Conservation (phyloP, 2,888 invertebrate genomes). For the Micropterix aruncella region DNA sequence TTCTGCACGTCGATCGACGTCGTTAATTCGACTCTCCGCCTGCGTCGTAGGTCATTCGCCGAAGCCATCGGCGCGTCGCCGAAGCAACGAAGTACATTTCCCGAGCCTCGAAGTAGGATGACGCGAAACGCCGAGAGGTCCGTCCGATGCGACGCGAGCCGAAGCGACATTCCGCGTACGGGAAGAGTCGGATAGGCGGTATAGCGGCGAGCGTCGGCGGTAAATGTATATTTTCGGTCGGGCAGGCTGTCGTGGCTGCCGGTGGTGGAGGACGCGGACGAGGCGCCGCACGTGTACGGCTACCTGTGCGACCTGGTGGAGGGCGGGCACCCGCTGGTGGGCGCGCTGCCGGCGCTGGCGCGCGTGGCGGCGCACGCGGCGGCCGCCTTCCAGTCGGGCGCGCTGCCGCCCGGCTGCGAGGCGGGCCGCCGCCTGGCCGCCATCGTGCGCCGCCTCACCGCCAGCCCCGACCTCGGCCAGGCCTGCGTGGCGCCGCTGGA, state of each 20-base stretch:
- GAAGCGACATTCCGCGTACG: no score
- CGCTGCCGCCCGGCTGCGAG: constrained; percentile 58
- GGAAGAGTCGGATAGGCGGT: no score
- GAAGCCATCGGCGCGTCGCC: no score
- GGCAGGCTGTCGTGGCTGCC: constrained; percentile 84
- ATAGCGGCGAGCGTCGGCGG: no score
- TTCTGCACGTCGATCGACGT: no score
- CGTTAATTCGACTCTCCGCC: no score
- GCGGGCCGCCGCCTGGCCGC: constrained; percentile 68
- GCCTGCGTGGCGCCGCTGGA: constrained; percentile 64
- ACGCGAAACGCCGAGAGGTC: no score
- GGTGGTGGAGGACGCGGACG: constrained; percentile 90
- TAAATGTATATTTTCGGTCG: no score
- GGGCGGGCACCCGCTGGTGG: constrained; percentile 73
- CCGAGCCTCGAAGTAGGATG: no score
- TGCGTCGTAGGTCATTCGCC: no score
- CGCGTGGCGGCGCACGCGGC: constrained; percentile 78
- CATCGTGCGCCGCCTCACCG: constrained; percentile 80
- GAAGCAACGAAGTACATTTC: no score
- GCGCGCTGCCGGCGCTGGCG: constrained; percentile 80
- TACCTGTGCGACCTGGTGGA: constrained; percentile 93
- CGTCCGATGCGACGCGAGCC: no score
- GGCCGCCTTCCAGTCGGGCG: constrained; percentile 77
- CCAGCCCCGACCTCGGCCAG: constrained; percentile 64
- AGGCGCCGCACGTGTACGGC: constrained; percentile 90